Percentiles rank a stretch among this genome's conserved stretches.
Conservation (phyloP, 1,140 invertebrate species). For the Lanistes nyassanus region DNA sequence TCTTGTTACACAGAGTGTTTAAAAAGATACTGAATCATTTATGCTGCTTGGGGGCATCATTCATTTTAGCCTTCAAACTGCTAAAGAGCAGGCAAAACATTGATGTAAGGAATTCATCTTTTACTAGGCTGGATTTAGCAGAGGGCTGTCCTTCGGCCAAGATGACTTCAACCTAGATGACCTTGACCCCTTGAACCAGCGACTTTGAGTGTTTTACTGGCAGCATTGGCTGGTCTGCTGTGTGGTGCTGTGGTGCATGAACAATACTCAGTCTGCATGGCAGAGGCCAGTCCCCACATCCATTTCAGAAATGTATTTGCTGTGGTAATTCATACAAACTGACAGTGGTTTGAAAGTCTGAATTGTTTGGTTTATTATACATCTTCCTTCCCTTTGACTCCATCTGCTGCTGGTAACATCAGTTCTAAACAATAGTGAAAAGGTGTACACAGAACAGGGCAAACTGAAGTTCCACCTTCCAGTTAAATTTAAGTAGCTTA, state of each 20-base stretch:
- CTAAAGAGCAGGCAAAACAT: too few relatives aligned
- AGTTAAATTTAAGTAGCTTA: too few relatives aligned
- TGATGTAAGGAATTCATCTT: conserved; percentile 20
- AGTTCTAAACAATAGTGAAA: too few relatives aligned
- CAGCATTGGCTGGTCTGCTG: neutral
- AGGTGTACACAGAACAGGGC: too few relatives aligned
- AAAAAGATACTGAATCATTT: too few relatives aligned
- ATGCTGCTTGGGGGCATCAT: too few relatives aligned
- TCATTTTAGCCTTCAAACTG: too few relatives aligned
- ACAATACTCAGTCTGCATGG: too few relatives aligned
- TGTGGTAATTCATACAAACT: neutral
- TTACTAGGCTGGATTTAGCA: conserved; percentile 83
- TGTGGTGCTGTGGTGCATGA: neutral
- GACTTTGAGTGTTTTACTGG: conserved; percentile 13
- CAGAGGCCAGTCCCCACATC: conserved; percentile 3
- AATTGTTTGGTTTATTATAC: neutral
- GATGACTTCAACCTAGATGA: conserved; percentile 89
- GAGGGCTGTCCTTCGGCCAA: conserved; percentile 80
- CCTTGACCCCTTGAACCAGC: conserved; percentile 77
- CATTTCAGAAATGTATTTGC: neutral
- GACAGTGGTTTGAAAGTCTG: neutral
- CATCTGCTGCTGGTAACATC: neutral
- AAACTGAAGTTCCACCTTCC: too few relatives aligned
- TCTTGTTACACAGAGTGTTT: too few relatives aligned
- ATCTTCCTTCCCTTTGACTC: conserved; percentile 4